These are phyloP conservation scores for Pseudochaenichthys georgianus DNA, from an alignment of 2,797 vertebrate genomes.

Conservation along the genomic window DNA sequence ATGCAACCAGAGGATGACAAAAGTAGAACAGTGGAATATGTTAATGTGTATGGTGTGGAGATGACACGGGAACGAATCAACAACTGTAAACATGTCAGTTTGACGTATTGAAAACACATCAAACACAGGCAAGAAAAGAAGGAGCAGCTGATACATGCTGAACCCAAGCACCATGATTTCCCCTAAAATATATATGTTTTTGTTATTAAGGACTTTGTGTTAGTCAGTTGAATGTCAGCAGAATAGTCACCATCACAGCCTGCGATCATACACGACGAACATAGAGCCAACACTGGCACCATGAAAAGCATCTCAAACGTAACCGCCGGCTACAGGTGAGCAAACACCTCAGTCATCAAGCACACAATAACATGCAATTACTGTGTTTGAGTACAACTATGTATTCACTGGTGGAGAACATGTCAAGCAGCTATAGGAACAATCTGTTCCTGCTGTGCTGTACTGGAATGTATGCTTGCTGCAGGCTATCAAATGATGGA, in stretches of 20 bases:
- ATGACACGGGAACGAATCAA: conserved; percentile 36
- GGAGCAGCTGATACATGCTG: conserved; percentile 14
- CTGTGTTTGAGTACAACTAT: conserved; percentile 42
- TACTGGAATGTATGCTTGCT: conserved; percentile 36
- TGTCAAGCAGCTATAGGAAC: conserved; percentile 50
- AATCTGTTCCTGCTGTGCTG: conserved; percentile 40
- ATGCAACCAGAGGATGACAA: conserved; percentile 48
- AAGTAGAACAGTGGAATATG: conserved; percentile 51
- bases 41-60: conserved; percentile 21
- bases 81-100: conserved; percentile 40
- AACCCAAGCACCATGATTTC: conserved; percentile 6
- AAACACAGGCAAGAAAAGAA: conserved; percentile 14
- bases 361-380: conserved; percentile 31
- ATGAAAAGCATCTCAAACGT: background rate
- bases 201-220: conserved; percentile 45
- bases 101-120: conserved; percentile 20
- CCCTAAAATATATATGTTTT: conserved; percentile 4
- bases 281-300: conserved; percentile 5
- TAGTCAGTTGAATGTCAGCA: conserved; percentile 52
- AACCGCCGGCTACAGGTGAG: conserved; percentile 35
- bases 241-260: conserved; percentile 42
- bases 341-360: conserved; percentile 37
- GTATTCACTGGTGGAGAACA: conserved; percentile 45
- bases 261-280: conserved; percentile 47
- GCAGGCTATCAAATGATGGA: conserved; percentile 51